Base-by-base conservation (phyloP, 2,888 invertebrate species). In the Fragum fragum region DNA sequence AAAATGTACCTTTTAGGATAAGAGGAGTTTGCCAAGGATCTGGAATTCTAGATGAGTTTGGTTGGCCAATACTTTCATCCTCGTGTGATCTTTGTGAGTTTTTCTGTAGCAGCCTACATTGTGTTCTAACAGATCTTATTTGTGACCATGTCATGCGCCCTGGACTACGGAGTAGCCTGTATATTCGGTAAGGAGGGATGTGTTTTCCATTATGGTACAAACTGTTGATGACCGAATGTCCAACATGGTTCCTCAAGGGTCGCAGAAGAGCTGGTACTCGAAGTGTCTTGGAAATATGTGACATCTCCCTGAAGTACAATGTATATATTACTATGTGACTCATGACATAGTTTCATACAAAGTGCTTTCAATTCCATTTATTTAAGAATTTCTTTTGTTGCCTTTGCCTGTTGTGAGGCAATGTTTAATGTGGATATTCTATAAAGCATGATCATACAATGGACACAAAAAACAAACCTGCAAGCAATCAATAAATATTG, bases 131-230 rank as follows among this genome's bases (percentile, higher is more conserved):
- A 42, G 42, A 18, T 16, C 29, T 39, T 21, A 66, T 26, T 26
- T 26, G n/a, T 21, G 66, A 66, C 66, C 66, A 66, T 2, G 66
- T 66, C 66, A 66, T 66, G 7, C 66, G 39, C 14, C 42, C n/a
- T n/a, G 66, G 66, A 42, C 39, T 23, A 23, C 42, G 23, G 11
- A 66, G 66, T 42, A 66, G n/a, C 23, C 66, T 6, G 66, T 66
- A 36, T 42, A 66, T 21, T 66, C 66, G 18, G 29, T 42, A 23
- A 18, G 66, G 42, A 1, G 66, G 66, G 36, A 66, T 66, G 42
- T 66, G 66, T n/a, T 42, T 66, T 6, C 66, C 66, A 23, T 66
- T 66, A 18, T 42, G 42, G 23, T 66, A 66, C 42, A 66, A 23
- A 42, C 66, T n/a, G 66, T 42, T 66, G 21, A 42, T 21, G 28